Evolutionary conservation across 2,797 vertebrate genomes (phyloP).

Genomic region (Thunnus albacares): DNA sequence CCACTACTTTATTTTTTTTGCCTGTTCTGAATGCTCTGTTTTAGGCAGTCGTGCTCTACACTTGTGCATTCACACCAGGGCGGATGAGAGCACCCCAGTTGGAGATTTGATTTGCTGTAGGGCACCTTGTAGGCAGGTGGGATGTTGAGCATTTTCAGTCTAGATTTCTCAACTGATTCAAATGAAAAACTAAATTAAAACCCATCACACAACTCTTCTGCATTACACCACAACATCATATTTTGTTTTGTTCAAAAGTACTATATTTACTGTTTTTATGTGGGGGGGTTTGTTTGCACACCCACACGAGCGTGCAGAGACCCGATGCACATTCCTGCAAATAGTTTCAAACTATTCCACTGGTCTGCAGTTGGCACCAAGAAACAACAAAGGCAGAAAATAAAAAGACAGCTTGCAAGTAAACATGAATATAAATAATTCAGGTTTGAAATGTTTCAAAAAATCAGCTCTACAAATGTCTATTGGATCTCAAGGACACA

Average conservation of each 20-base stretch:
- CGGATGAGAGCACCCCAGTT: neutral
- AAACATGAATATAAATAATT: too few species aligned
- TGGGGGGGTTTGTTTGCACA: neutral
- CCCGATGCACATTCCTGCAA: too few species aligned
- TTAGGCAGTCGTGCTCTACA: neutral
- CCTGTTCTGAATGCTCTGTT: neutral
- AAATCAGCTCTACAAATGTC: too few species aligned
- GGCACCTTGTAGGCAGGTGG: neutral
- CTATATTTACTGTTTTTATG: neutral
- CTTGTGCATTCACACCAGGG: neutral
- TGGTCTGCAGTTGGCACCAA: too few species aligned
- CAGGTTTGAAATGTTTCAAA: too few species aligned
- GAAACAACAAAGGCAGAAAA: too few species aligned
- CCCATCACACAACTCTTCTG: neutral
- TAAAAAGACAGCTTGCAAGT: too few species aligned
- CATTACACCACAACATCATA: neutral
- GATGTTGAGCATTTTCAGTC: neutral
- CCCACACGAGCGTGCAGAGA: too few species aligned
- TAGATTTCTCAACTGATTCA: neutral
- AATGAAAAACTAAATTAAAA: neutral
- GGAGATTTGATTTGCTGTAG: constrained; percentile 10
- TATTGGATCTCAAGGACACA: too few species aligned
- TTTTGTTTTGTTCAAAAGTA: neutral
- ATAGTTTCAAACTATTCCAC: too few species aligned
- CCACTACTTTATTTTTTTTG: constrained; percentile 20